Base-by-base conservation (phyloP, 2,113 vertebrate genomes). In the Muscicapa adusta region DNA sequence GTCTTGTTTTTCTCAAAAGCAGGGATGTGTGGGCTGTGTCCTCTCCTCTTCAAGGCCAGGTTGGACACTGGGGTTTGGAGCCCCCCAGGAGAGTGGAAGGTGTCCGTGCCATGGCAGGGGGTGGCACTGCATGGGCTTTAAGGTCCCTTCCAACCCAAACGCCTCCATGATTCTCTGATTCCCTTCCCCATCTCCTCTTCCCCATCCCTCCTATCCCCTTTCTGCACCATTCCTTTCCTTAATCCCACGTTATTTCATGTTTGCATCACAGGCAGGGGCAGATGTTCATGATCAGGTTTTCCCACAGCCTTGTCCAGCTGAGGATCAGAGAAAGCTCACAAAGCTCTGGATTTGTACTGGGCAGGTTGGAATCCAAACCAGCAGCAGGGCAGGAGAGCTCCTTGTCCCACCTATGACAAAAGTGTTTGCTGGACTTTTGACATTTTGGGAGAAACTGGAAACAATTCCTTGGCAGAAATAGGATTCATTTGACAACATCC, bases 41-140 rank as follows among this genome's bases (percentile, higher is more conserved):
- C 25, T 70, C 28, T 76, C 10, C 33, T 48, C 33, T 42, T 31
- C 56, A 48, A 48, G 62, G 25, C 25, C 70, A 54, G 14, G 25
- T 1, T 61, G 54, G 40, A 56, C 1, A 0, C 8, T 19, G 43
- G 47, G 62, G 34, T 25, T 47, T 15, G 54, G 54, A 54, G 38
- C n/a, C 34, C 0, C n/a, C 29, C 54, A 62, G 29, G 9, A 5
- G 7, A 34, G 38, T 15, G 54, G 25, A 0, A 75, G 29, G 9
- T 40, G 61, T 31, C 38, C 51, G 43, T 45, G 43, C 57, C 16
- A 11, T 22, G 43, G 28, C 28, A 45, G 33, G 18, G 18, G 23
- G 23, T 58, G 45, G 19, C 17, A 34, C 16, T 60, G 38, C 38
- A 3, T 22, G 53, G 11, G 9, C 45, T 67, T 67, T 67, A 40